phyloP scores from a whole-genome alignment of 2,797 vertebrate genomes.

The Menidia menidia region DNA sequence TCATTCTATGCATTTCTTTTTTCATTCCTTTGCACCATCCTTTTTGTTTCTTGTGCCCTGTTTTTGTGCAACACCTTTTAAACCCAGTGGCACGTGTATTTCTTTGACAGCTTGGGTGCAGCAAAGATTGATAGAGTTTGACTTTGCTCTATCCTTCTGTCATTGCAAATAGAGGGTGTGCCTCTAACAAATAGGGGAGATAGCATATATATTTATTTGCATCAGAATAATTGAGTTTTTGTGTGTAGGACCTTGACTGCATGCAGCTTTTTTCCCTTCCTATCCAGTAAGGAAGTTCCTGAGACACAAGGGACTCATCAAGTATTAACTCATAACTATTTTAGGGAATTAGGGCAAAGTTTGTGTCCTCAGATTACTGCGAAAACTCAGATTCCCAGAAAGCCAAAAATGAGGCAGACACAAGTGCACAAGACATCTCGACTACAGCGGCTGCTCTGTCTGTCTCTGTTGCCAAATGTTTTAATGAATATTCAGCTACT shows the following conservation, averaged over 20 bases:
- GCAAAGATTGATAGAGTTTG: slow-evolving; percentile 22
- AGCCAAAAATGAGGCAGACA: slow-evolving; percentile 61
- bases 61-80: slow-evolving; percentile 8
- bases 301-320: slow-evolving; percentile 91
- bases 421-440: slow-evolving; percentile 9
- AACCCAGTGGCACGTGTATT: slow-evolving; percentile 14
- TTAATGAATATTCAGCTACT: background rate
- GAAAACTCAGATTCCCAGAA: slow-evolving; percentile 89
- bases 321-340: slow-evolving; percentile 91
- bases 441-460: background rate
- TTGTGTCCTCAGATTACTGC: slow-evolving; percentile 92
- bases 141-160: slow-evolving; percentile 76
- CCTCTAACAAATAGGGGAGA: slow-evolving; percentile 26
- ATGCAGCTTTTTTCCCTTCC: slow-evolving; percentile 77
- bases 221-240: background rate
- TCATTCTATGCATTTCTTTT: background rate
- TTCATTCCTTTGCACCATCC: slow-evolving; percentile 2
- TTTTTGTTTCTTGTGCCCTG: background rate
- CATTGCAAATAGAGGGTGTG: slow-evolving; percentile 85
- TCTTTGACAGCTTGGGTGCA: background rate
- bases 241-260: slow-evolving; percentile 71
- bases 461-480: background rate
- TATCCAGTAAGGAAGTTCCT: slow-evolving; percentile 90
- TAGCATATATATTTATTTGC: background rate
- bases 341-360: slow-evolving; percentile 93